These are phyloP conservation scores for Pammene aurita DNA, from an alignment of 2,888 invertebrate genomes.

Conservation along the genomic window DNA sequence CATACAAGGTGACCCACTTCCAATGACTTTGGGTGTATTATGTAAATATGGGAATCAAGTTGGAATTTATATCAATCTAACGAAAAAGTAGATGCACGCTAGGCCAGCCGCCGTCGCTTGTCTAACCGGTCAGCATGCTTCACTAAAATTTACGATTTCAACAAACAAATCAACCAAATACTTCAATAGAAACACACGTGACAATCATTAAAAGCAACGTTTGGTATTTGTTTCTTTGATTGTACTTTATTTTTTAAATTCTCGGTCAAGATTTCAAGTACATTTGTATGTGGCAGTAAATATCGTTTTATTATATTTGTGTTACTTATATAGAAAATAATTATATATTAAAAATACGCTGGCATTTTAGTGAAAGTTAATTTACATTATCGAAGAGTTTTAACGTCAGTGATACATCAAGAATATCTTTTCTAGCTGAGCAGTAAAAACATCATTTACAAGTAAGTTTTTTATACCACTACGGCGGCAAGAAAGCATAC, in stretches of 20 bases:
- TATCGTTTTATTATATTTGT: conserved; percentile 1
- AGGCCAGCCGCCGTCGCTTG: no score
- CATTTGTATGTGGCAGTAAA: background rate
- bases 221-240: background rate
- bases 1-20: no score
- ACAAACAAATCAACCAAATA: background rate
- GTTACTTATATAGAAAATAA: background rate
- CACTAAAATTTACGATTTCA: background rate
- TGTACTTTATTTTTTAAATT: conserved; percentile 15
- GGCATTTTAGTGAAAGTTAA: conserved; percentile 1
- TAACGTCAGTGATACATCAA: background rate
- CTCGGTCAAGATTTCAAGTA: background rate
- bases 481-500: no score
- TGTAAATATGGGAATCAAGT: no score
- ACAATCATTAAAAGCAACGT: background rate
- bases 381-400: background rate
- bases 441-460: no score
- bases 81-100: background rate
- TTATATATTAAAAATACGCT: background rate
- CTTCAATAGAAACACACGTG: background rate
- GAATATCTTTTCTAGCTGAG: no score
- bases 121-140: conserved; percentile 1
- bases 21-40: no score
- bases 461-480: no score
- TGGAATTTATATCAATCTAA: conserved; percentile 12